Evolutionary conservation across 2,113 vertebrate species (phyloP), one percentile per base, ranked within the genome.

Genomic region (Gorsachius goisagi): DNA sequence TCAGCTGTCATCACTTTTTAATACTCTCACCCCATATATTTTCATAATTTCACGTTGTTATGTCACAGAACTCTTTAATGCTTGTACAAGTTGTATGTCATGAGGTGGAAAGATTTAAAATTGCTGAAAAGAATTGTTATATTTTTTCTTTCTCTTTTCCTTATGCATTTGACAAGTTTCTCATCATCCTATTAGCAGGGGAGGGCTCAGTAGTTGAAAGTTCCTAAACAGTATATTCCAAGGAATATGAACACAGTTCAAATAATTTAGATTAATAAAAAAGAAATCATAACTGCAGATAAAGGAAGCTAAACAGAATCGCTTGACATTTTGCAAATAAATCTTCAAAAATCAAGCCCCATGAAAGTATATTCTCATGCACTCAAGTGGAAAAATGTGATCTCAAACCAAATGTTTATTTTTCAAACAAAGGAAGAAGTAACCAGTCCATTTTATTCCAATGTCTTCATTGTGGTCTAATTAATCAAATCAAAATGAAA

Each of bases 401-500:
- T 88, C 84, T 80, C 85, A 59, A 95, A 91, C 91, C 93, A 97
- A 97, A 95, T 97, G 95, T 97, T 98, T 97, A 97, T 95, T 96
- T 98, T 97, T 97, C 67, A 87, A 96, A 97, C 92, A 97, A 96
- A 95, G 89, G 88, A 88, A 95, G 90, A 97, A 97, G 94, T 91
- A 96, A 93, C 91, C 79, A 93, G 90, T 95, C 88, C 72, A 72
- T 93, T 95, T 90, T 97, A 91, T 93, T 96, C 89, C 85, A 79
- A 27, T 81, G 90, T 97, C 97, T 97, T 96, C 96, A 96, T 88
- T 98, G 97, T 83, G 95, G 96, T 98, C 91, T 97, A 98, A 97
- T 97, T 97, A 97, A 98, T 98, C 97, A 97, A 97, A 96, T 94
- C 79, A 96, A 96, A 98, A 96, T 39, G 81, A 73, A 95, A 92